A percentile compares a stretch with the other conserved stretches of the same genome.
These are phyloP conservation scores for Geotrypetes seraphini DNA, from an alignment of 2,797 vertebrate genomes.

Conservation along the genomic window DNA sequence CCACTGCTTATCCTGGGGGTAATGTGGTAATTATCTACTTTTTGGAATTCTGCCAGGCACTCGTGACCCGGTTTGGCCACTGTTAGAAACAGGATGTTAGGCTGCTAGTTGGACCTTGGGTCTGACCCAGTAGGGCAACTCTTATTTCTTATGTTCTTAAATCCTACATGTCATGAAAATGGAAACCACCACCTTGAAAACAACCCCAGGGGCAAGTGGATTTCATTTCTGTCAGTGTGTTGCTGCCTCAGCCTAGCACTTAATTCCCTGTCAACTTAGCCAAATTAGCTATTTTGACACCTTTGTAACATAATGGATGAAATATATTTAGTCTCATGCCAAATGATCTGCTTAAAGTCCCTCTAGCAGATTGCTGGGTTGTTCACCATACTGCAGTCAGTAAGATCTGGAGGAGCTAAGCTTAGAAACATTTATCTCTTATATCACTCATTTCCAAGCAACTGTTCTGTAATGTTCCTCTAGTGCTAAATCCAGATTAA, in stretches of 20 bases:
- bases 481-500: conserved; percentile 10
- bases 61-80: too few species aligned
- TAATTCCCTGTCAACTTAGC: not conserved
- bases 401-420: conserved; percentile 6
- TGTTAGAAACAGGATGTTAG: too few species aligned
- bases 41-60: too few species aligned
- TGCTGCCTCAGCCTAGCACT: not conserved
- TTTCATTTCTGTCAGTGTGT: not conserved
- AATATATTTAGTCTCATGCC: conserved; percentile 1
- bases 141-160: too few species aligned
- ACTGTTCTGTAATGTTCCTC: conserved; percentile 21
- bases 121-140: too few species aligned
- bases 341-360: not conserved
- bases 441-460: conserved; percentile 20
- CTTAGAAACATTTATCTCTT: conserved; percentile 8
- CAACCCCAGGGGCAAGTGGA: too few species aligned
- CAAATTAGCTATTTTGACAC: conserved; percentile 1
- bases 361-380: not conserved
- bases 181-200: not conserved
- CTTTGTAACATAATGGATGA: conserved; percentile 2
- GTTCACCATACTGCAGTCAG: not conserved
- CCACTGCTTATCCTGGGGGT: too few species aligned
- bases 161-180: not conserved
- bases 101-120: too few species aligned
- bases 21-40: too few species aligned